phyloP scores from a whole-genome alignment of 1,140 invertebrate species.

The Drosophila subobscura region DNA sequence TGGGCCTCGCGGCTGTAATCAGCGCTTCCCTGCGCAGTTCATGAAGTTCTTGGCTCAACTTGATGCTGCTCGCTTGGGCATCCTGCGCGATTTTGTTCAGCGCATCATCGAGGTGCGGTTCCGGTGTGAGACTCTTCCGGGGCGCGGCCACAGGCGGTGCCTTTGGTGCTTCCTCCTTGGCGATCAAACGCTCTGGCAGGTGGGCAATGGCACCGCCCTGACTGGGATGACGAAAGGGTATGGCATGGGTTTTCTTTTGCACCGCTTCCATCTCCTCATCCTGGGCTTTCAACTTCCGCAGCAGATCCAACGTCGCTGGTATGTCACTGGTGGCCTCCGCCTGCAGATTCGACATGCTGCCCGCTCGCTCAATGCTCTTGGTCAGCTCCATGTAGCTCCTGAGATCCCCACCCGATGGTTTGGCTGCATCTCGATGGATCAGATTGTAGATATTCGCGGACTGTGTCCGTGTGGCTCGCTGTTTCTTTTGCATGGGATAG shows the following conservation, averaged over 20 bases:
- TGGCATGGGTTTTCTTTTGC: constrained; percentile 31
- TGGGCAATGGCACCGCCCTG: constrained; percentile 76
- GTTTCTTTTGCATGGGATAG: constrained; percentile 86
- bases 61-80: constrained; percentile 86
- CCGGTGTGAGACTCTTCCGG: constrained; percentile 71
- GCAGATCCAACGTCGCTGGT: constrained; percentile 67
- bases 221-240: constrained; percentile 77
- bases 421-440: constrained; percentile 85
- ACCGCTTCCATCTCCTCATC: constrained; percentile 53
- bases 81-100: constrained; percentile 86
- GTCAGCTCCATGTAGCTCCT: constrained; percentile 74
- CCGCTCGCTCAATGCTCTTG: constrained; percentile 70
- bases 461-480: constrained; percentile 90
- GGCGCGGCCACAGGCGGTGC: constrained; percentile 69
- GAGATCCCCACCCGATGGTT: constrained; percentile 80
- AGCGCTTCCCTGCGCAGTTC: constrained; percentile 77
- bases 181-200: constrained; percentile 58
- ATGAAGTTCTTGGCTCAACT: constrained; percentile 84
- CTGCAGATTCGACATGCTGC: constrained; percentile 74
- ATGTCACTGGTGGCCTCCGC: constrained; percentile 53
- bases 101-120: constrained; percentile 84
- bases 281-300: constrained; percentile 71
- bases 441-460: constrained; percentile 92
- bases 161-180: constrained; percentile 32
- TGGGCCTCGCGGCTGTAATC: constrained; percentile 67